phyloP scores from a whole-genome alignment of 1,140 invertebrate species.

The Thaumatotibia leucotreta region DNA sequence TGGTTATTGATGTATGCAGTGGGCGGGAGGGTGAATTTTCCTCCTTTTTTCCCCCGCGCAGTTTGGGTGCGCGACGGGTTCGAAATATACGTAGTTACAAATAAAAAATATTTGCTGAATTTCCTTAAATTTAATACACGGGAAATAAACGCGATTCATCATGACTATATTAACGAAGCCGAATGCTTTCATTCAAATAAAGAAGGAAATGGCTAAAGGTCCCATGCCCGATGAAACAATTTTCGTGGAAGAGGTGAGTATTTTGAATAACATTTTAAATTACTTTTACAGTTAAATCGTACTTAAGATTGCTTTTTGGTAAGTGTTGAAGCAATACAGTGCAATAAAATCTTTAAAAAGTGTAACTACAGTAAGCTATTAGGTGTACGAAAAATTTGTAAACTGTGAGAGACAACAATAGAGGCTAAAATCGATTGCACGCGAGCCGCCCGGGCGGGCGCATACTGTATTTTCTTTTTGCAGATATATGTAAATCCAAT shows the following conservation, averaged over 20 bases:
- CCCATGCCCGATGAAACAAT: slow-evolving; percentile 26
- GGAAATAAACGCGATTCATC: slow-evolving; percentile 13
- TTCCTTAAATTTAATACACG: not conserved
- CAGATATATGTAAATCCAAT: not conserved
- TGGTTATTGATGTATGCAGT: slow-evolving; percentile 14
- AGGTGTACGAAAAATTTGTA: not conserved
- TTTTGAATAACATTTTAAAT: not conserved
- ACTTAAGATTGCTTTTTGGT: too few relatives aligned
- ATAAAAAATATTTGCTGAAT: slow-evolving; percentile 2
- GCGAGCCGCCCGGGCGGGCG: not conserved
- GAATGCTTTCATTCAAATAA: slow-evolving; percentile 25
- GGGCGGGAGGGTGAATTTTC: slow-evolving; percentile 13
- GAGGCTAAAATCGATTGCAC: slow-evolving; percentile 1
- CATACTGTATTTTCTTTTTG: slow-evolving; percentile 4
- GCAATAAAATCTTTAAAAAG: too few relatives aligned
- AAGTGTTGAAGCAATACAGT: too few relatives aligned
- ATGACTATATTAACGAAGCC: slow-evolving; percentile 52
- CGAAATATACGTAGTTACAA: slow-evolving; percentile 4
- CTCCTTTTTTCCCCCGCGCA: slow-evolving; percentile 12
- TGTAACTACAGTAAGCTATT: too few relatives aligned
- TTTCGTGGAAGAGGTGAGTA: slow-evolving; percentile 37
- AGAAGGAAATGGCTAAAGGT: slow-evolving; percentile 20
- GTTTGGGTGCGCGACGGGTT: slow-evolving; percentile 4
- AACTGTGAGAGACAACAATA: not conserved
- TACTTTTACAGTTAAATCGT: too few relatives aligned